Evolutionary conservation across 1,140 invertebrate genomes (phyloP), one percentile per base, ranked within the genome.

Genomic region (Aphidius ervi): DNA sequence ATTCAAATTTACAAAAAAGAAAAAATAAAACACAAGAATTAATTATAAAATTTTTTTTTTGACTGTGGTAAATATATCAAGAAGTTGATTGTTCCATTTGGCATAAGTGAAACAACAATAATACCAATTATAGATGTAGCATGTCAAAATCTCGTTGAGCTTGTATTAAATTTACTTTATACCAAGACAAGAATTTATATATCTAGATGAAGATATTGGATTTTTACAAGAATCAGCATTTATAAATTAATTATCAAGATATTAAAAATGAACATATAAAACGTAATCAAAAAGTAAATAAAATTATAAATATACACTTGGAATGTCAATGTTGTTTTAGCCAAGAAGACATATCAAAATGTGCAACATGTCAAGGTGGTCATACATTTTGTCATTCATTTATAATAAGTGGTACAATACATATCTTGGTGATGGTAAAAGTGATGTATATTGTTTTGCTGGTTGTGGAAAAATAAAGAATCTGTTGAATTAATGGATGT

Each of bases 351-450:
- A 72, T 87, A 45, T 83, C 83, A 53, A 85, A 87, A 63, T 82
- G 83, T 72, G 73, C 73, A 4, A 65, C 68, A 0, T 88, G 86
- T 67, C 74, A 77, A 16, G 80, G 82, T 48, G 82, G 79, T 4
- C 86, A 87, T 71, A 46, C 82, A 9, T 86, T 87, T 71, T 88
- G 86, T 70, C 79, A 81, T 56, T 70, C 77, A 0, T 88, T 86
- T 67, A 77, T 87, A 9, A 65, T 74, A 43, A 75, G 68, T 60
- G 76, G 78, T 31, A 77, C 78, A 81, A 85, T 65, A 70, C 77
- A 10, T 76, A 73, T 6, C 78, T 87, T 52, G 82, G 82, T 9
- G 77, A 85, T 37, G 82, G 82, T 6, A 78, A 83, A 47, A 72
- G 79, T 0, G 74, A 79, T 10, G 80, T 86, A 46, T 66, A 70